A percentile compares a stretch with the other conserved stretches of the same genome.
Evolutionary conservation across 2,797 vertebrate genomes (phyloP).

Genomic region (Acanthornis magna): DNA sequence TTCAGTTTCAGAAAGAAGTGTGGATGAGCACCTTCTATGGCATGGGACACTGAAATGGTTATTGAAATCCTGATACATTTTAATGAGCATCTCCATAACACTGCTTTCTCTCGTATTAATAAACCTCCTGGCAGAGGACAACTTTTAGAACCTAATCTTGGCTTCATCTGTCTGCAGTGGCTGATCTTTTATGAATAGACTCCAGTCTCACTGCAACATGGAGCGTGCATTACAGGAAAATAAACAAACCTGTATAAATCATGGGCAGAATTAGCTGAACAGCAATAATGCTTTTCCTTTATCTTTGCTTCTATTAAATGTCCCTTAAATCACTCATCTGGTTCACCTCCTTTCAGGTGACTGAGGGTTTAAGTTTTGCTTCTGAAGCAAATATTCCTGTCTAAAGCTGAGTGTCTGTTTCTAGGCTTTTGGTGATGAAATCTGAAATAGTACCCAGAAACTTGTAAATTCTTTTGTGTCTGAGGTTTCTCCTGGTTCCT

Average conservation of each 20-base stretch:
- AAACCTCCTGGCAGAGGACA: not conserved
- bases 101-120: not conserved
- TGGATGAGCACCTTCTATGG: not conserved
- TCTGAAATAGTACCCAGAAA: not conserved
- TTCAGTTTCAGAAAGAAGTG: not conserved
- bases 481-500: not conserved
- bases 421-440: not conserved
- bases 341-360: not conserved
- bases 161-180: not conserved
- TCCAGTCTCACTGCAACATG: not conserved
- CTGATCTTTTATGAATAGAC: not conserved
- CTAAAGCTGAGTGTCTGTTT: not conserved
- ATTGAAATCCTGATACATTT: slow-evolving; percentile 11
- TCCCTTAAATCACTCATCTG: not conserved
- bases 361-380: not conserved
- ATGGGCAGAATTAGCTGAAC: not conserved
- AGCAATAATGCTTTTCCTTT: not conserved
- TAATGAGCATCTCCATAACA: not conserved
- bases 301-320: not conserved
- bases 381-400: not conserved
- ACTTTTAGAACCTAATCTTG: slow-evolving; percentile 9
- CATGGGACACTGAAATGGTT: not conserved
- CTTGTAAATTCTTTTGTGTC: not conserved
- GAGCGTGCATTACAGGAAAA: not conserved
- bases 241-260: not conserved